Base-by-base conservation (phyloP, 2,888 invertebrate species). In the Ypsolopha scabrella region DNA sequence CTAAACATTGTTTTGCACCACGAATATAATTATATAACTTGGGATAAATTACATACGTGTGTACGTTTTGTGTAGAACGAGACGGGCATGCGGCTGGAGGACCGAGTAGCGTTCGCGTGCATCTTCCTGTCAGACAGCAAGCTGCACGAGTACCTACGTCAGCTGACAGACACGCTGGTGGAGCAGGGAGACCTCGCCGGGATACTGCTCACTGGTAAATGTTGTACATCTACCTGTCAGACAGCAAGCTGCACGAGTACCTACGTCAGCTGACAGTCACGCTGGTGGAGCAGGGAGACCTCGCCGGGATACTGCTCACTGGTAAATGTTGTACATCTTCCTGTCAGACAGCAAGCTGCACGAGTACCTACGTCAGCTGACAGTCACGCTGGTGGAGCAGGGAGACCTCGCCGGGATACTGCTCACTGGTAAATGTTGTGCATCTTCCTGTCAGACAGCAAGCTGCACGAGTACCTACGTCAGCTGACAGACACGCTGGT, bases 51-150 rank as follows among this genome's bases (percentile, higher is more conserved):
- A n/a, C n/a, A n/a, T n/a, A n/a, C n/a, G 24, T 24, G 2, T 24
- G 24, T 24, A 24, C 4, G 2, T 49, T 38, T 10, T 7, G 13
- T 41, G 0, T 71, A 96, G 93, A 91, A 91, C 66, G 97, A 97
- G 76, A 90, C 88, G 43, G 94, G 92, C 46, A 92, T 98, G 81
- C 91, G 93, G 0, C 91, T 98, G 7, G 93, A 93, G 59, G 97
- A 97, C 80, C 89, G 95, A 63, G 92, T 97, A 50, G 96, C 96
- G n/a, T 96, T 97, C 81, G 96, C 96, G 14, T 93, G 95, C 67
- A 91, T 92, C 67, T 97, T 92, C 83, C 86, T 97, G 34, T 90
- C 94, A 1, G 97, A 98, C 80, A 82, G 82, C 13, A 90, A 93
- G 77, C 86, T 98, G 56, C 85, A 90, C 53, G 94, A 94, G 44